phyloP scores from a whole-genome alignment of 2,113 vertebrate genomes.

The Candoia aspera region DNA sequence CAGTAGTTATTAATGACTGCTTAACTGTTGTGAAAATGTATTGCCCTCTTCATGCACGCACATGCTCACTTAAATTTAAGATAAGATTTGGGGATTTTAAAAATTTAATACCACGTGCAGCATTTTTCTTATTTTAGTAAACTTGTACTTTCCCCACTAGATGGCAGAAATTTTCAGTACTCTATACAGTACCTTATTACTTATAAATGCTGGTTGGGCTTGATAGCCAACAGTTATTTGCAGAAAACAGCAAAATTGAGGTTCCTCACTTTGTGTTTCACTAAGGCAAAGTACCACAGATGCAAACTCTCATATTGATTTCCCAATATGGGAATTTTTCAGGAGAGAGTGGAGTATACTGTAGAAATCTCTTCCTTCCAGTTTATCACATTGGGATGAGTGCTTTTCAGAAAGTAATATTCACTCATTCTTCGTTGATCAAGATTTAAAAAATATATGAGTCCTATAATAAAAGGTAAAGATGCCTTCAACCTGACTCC shows the following conservation, averaged over 20 bases:
- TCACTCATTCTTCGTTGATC: neutral
- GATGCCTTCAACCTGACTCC: neutral
- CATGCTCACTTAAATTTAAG: neutral
- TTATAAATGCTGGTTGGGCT: neutral
- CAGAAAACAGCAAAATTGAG: neutral
- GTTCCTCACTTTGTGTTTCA: neutral
- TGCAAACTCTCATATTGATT: neutral
- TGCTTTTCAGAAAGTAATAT: neutral
- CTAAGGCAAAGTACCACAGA: neutral
- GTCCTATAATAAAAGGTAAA: neutral
- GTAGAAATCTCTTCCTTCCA: neutral
- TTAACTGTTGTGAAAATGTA: neutral
- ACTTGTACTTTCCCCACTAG: neutral
- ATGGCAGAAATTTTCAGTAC: neutral
- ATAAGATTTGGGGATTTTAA: neutral
- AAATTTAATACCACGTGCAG: neutral
- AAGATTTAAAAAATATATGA: neutral
- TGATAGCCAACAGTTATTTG: neutral
- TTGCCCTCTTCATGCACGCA: neutral
- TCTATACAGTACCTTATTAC: neutral
- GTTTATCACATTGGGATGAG: neutral
- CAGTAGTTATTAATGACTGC: neutral
- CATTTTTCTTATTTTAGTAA: neutral
- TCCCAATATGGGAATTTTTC: neutral
- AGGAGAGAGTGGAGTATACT: neutral